Base-by-base conservation (phyloP, 2,888 invertebrate species). In the Pachliopta kotzebuea region DNA sequence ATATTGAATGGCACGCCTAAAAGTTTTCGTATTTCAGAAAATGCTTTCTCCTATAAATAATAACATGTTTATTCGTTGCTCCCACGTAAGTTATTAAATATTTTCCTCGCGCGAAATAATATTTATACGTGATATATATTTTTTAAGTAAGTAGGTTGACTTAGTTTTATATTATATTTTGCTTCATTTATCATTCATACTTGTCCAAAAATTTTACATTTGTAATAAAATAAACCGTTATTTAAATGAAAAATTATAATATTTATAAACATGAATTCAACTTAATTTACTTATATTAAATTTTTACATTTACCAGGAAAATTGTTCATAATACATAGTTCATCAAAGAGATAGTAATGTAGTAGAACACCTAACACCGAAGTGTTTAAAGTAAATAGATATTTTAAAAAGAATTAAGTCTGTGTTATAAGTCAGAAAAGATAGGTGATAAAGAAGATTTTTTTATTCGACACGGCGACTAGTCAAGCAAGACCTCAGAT, bases 171-270 rank as follows among this genome's bases (percentile, higher is more conserved):
- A 68, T 62, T 71, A 77, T 76, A 75, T 79, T 83, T 80, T 67
- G 18, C 72, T 76, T 78, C 86, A 86, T 88, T 85, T 79, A 88
- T 88, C 87, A 88, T 81, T 84, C 78, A 3, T 45, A n/a, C n/a
- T n/a, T n/a, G 6, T n/a, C 8, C 18, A 14, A 45, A n/a, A 45
- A 45, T 42, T 18, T 18, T 0, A n/a, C 45, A 2, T 45, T n/a
- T 18, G n/a, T 8, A 4, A 18, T 45, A 14, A 4, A n/a, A 45
- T 18, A 14, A 18, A 18, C 45, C 4, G 45, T 45, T n/a, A 45
- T 11, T 37, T 14, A 45, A 45, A 18, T 18, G 18, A 6, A 18
- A 18, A 6, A 2, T 42, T 18, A 42, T 18, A 6, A 4, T 18
- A 42, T 18, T 2, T 42, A 6, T 2, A 42, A 42, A 3, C 18